Base-by-base conservation (phyloP, 1,140 invertebrate genomes). In the Delia radicum region DNA sequence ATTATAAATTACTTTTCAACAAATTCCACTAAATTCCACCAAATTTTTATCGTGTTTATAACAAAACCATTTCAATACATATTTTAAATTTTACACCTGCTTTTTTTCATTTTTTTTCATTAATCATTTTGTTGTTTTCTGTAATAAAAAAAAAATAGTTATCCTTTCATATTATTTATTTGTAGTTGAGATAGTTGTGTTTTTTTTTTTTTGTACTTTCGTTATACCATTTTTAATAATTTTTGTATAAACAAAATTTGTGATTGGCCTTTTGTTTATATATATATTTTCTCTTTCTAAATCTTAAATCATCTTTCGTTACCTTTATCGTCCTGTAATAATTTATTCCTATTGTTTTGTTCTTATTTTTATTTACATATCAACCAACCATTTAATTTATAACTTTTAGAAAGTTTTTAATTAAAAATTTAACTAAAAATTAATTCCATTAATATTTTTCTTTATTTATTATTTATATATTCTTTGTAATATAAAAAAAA, bases 401-500 rank as follows among this genome's bases (percentile, higher is more conserved):
- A 2, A 10, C 13, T 42, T 42, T 42, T 42, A 42, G 37, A 42
- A 15, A 42, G n/a, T 42, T 42, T 42, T 10, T n/a, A n/a, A n/a
- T n/a, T n/a, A 42, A 42, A 42, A 15, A 42, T 15, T 42, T 42
- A 42, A 42, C 37, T 33, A 5, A 33, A 5, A 33, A 33, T 42
- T 42, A 42, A 42, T 42, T 21, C 24, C 48, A 55, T 55, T 55
- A 55, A 42, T 62, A 37, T 62, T 31, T 74, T 21, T 63, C 3
- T 63, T 74, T 74, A 37, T 74, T 63, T 74, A 42, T 42, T 29
- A 72, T 74, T 74, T 63, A 29, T 46, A 55, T 46, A 73, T 55
- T n/a, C 15, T 10, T 55, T 28, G n/a, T 28, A 42, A 55, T 26
- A 61, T 55, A 21, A 65, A 76, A 67, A 61, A 18, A 73, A 73